These are phyloP conservation scores for Plectropomus leopardus DNA, from an alignment of 2,113 vertebrate species.

Conservation along the genomic window DNA sequence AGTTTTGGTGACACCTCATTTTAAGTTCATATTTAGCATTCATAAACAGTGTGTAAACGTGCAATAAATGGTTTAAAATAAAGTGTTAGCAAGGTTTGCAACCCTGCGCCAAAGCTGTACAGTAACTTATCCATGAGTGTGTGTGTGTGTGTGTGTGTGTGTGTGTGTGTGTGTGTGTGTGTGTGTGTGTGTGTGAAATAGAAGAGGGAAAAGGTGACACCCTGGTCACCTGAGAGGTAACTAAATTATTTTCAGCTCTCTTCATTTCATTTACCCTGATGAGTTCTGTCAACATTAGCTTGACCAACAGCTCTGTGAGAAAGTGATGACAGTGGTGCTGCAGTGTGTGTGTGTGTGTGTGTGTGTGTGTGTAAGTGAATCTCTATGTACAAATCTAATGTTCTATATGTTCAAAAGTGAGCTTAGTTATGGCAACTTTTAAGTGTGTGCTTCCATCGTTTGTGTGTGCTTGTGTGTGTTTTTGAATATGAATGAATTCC, in stretches of 20 bases:
- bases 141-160: slow-evolving; percentile 2
- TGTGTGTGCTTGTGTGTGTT: not conserved
- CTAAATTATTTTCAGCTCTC: slow-evolving; percentile 45
- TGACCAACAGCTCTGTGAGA: slow-evolving; percentile 35
- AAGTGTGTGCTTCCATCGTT: not conserved
- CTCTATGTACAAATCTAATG: not conserved
- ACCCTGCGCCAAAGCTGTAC: no score
- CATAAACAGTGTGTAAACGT: no score
- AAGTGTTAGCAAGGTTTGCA: no score
- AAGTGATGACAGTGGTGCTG: not conserved
- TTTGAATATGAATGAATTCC: slow-evolving; percentile 16
- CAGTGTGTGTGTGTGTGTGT: not conserved
- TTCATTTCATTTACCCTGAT: slow-evolving; percentile 52
- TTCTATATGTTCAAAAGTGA: not conserved
- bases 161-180: not conserved
- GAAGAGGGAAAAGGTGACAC: slow-evolving; percentile 11
- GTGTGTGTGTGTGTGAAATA: not conserved
- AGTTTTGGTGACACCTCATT: no score
- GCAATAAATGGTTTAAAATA: no score
- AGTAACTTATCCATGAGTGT: no score
- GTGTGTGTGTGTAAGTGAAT: not conserved
- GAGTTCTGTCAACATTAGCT: slow-evolving; percentile 51
- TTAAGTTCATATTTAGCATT: no score
- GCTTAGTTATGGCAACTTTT: not conserved
- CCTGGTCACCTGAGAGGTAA: slow-evolving; percentile 44